Evolutionary conservation across 2,888 invertebrate species (phyloP).

Genomic region (Phasia obesa): DNA sequence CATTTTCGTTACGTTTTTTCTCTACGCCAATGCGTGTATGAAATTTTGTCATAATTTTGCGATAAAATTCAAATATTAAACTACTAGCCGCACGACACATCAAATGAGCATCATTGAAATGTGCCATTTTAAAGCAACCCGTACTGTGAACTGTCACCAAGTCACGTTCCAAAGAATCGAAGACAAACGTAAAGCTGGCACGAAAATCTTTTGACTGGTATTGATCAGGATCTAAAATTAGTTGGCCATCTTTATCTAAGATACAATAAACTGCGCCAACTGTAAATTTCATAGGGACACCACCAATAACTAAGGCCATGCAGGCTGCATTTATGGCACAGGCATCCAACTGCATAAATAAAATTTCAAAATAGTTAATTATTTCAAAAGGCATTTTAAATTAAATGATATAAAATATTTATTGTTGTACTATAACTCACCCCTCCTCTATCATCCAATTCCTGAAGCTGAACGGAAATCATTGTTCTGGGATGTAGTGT

Average conservation of each 20-base stretch:
- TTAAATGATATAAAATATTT: not conserved
- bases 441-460: constrained; percentile 92
- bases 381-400: not conserved
- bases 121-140: constrained; percentile 87
- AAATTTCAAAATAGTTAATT: not conserved
- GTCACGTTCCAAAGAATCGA: constrained; percentile 86
- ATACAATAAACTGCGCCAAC: constrained; percentile 91
- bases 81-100: constrained; percentile 87
- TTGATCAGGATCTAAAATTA: constrained; percentile 86
- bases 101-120: constrained; percentile 87
- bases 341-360: constrained; percentile 85
- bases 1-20: constrained; percentile 14
- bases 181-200: constrained; percentile 89
- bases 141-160: constrained; percentile 87
- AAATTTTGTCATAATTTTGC: constrained; percentile 79
- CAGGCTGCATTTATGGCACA: constrained; percentile 92
- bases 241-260: constrained; percentile 85
- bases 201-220: constrained; percentile 83
- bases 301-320: constrained; percentile 91
- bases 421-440: constrained; percentile 83
- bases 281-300: constrained; percentile 91
- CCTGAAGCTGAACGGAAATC: constrained; percentile 91
- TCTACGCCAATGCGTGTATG: constrained; percentile 66
- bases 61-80: constrained; percentile 89
- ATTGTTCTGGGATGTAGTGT: constrained; percentile 91